Conservation (phyloP, 2,888 invertebrate species). For the Coleophora flavipennella region DNA sequence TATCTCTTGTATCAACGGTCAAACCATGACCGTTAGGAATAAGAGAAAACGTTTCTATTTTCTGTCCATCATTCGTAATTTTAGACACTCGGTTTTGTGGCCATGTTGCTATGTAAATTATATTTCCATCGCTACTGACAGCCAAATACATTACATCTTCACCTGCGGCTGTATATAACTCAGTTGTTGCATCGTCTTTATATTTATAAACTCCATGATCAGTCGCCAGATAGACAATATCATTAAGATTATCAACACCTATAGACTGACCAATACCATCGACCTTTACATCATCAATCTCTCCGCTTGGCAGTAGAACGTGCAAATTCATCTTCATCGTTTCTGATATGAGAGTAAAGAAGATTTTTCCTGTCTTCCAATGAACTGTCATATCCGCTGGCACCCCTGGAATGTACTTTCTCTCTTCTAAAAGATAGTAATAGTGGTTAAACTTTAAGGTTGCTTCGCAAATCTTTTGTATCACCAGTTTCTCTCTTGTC, state of each 20-base stretch:
- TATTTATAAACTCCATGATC: conserved; percentile 65
- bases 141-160: conserved; percentile 64
- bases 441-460: conserved; percentile 43
- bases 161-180: conserved; percentile 45
- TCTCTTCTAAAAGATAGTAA: conserved; percentile 38
- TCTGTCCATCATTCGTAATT: conserved; percentile 46
- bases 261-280: conserved; percentile 57
- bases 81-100: conserved; percentile 58
- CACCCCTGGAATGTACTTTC: conserved; percentile 40
- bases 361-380: conserved; percentile 55
- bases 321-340: conserved; percentile 58
- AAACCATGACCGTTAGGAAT: conserved; percentile 60
- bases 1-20: conserved; percentile 50
- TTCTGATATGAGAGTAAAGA: conserved; percentile 52
- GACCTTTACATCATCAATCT: conserved; percentile 45
- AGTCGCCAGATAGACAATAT: conserved; percentile 57
- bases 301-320: conserved; percentile 40
- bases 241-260: conserved; percentile 59
- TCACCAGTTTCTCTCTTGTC: conserved; percentile 32
- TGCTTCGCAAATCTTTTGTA: conserved; percentile 34
- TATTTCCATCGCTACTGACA: conserved; percentile 38
- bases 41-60: conserved; percentile 38
- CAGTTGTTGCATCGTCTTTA: conserved; percentile 44
- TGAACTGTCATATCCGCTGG: conserved; percentile 58
- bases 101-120: conserved; percentile 60